Base-by-base conservation (phyloP, 2,888 invertebrate genomes). In the Pyrrhia umbra region DNA sequence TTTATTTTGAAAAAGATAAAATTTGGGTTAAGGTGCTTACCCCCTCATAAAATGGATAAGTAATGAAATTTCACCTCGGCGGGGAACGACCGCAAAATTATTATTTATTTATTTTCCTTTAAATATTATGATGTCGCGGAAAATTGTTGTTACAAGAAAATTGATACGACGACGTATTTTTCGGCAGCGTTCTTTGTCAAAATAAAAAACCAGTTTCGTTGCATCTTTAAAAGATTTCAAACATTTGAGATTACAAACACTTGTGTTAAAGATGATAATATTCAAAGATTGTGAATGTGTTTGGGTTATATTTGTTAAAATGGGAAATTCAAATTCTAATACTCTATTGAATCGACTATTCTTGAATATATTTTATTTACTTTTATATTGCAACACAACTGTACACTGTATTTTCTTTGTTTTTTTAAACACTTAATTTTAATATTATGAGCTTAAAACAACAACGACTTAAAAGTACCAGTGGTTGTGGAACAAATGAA, bases 31-130 rank as follows among this genome's bases (percentile, higher is more conserved):
- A 73, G 73, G 62, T 71, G 63, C 71, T 76, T 79, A 74, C 72
- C 77, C 75, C 57, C 78, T 73, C 71, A 76, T 70, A 82, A 78
- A 76, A 68, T 45, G 82, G 80, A 71, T 80, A 80, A 77, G 80
- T 82, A 82, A 82, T 82, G 80, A 83, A 83, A 82, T 82, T 82
- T 82, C 70, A 82, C 79, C 73, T 79, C 71, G 34, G 23, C 64
- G 45, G 42, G 20, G 52, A 60, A 37, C 27, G 42, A 45, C 66
- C 67, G 43, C 60, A 47, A 68, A 70, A 71, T 62, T 71, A 56
- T 66, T 79, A 80, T 80, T 79, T 79, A 79, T 73, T 76, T 75
- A 75, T 78, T 79, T 70, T 58, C 68, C 55, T 55, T 55, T 60
- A 59, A 65, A 68, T 68, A 56, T 73, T 68, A 75, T 62, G 61